A percentile compares a stretch with the other conserved stretches of the same genome.
These are phyloP conservation scores for Peromyscus aztecus DNA, from an alignment of 2,797 vertebrate species.

Conservation along the genomic window DNA sequence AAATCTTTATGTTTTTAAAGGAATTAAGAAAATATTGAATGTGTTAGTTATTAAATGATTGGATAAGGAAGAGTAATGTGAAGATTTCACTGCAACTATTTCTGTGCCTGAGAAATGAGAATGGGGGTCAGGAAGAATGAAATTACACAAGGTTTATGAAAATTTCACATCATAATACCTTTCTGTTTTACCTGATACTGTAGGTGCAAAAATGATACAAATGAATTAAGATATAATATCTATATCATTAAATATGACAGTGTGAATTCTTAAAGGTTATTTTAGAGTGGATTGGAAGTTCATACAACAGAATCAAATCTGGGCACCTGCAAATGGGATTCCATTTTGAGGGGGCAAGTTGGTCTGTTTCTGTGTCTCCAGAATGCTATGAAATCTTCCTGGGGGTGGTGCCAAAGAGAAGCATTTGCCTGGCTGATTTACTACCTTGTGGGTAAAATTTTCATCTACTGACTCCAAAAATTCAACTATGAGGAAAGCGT, in stretches of 20 bases:
- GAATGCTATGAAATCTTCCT: not conserved
- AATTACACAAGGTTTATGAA: not conserved
- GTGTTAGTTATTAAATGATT: not conserved
- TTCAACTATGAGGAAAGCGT: not conserved
- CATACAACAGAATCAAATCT: not conserved
- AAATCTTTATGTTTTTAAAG: not conserved
- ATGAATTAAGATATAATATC: not conserved
- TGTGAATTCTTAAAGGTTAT: not conserved
- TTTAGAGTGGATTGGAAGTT: not conserved
- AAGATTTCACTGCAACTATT: not conserved
- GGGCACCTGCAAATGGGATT: not conserved
- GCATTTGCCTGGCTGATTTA: not conserved
- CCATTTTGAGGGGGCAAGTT: constrained; percentile 3
- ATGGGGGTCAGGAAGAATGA: not conserved
- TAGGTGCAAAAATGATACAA: not conserved
- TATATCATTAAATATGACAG: not conserved
- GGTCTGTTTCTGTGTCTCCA: not conserved
- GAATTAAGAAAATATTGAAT: not conserved
- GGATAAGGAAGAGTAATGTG: not conserved
- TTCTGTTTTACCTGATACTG: not conserved
- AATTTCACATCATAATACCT: not conserved
- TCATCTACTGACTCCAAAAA: not conserved
- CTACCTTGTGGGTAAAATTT: not conserved
- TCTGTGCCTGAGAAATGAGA: not conserved
- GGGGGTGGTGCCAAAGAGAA: not conserved